These are phyloP conservation scores for Spodoptera littoralis DNA, from an alignment of 2,888 invertebrate species.

Conservation along the genomic window DNA sequence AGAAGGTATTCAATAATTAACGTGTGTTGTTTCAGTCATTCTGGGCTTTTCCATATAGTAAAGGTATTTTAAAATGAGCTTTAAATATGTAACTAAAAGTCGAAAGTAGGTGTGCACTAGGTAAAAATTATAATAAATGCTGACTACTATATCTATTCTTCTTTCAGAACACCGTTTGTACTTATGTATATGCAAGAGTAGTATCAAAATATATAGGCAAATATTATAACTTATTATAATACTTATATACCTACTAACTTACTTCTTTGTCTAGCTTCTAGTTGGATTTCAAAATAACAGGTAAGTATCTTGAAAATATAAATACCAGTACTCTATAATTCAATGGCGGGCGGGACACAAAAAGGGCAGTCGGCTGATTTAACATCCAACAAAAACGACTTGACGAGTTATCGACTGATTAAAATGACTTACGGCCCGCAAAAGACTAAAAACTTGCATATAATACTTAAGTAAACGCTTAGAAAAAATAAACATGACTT, in stretches of 20 bases:
- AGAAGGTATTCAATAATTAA: slow-evolving; percentile 40
- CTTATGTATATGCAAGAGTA: no score
- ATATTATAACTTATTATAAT: no score
- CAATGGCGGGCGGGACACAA: slow-evolving; percentile 6
- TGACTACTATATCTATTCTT: not conserved
- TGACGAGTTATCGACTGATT: slow-evolving; percentile 65
- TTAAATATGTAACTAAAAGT: no score
- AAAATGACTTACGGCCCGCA: slow-evolving; percentile 66
- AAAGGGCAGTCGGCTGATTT: slow-evolving; percentile 35
- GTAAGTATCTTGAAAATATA: slow-evolving; percentile 3
- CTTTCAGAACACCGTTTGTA: not conserved
- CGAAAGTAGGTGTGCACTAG: no score
- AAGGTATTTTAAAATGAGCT: no score
- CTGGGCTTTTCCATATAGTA: no score
- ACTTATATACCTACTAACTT: not conserved
- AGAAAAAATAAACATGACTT: slow-evolving; percentile 65
- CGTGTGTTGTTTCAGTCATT: slow-evolving; percentile 9
- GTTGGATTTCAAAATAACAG: not conserved
- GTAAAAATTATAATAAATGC: no score
- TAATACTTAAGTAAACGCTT: slow-evolving; percentile 51
- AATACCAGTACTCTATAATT: slow-evolving; percentile 6
- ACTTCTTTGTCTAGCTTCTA: no score
- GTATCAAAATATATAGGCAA: no score
- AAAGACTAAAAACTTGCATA: slow-evolving; percentile 63
- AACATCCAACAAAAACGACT: slow-evolving; percentile 53